Evolutionary conservation across 2,113 vertebrate species (phyloP), one percentile per base, ranked within the genome.

Genomic region (Hyla sarda): DNA sequence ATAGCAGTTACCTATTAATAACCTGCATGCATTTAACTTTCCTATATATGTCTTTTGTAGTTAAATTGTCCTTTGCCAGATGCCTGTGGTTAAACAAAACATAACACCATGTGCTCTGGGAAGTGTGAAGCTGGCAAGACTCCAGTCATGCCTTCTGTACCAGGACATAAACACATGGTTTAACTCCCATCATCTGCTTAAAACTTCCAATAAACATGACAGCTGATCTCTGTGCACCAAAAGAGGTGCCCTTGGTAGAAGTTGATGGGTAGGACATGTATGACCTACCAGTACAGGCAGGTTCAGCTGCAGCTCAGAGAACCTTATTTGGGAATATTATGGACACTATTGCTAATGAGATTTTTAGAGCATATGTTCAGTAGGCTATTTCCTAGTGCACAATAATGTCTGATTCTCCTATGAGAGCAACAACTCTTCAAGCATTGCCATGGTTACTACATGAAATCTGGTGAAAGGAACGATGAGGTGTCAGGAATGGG

Each of bases 131-230:
- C 48, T 86, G 84, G 84, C 84, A 86, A 25, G 28, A 4, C 50
- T 86, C 84, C 85, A 87, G 85, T 62, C 85, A 23, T 87, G 77
- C 78, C 78, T 87, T 87, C 85, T 87, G 78, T 87, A 82, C 67
- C 67, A 74, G 30, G 67, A 74, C 32, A 74, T 25, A 62, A 62
- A 54, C 85, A 87, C 85, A 82, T 86, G 85, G 50, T 87, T 82
- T 73, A 69, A 62, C 54, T 73, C 52, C 52, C 16, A 81, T 87
- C 69, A 82, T 82, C 77, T 74, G 78, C 67, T 80, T 82, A 60
- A 54, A 87, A 73, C 65, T 72, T 17, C 52, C 34, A 77, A 69
- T 41, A 86, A 73, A 73, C 54, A 82, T 81, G 85, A 87, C 85
- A 74, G 78, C 52, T 62, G 69, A 82, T 82, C 69, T 69, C 77